Evolutionary conservation across 2,888 invertebrate genomes (phyloP).

Genomic region (Scaptomyza parva): DNA sequence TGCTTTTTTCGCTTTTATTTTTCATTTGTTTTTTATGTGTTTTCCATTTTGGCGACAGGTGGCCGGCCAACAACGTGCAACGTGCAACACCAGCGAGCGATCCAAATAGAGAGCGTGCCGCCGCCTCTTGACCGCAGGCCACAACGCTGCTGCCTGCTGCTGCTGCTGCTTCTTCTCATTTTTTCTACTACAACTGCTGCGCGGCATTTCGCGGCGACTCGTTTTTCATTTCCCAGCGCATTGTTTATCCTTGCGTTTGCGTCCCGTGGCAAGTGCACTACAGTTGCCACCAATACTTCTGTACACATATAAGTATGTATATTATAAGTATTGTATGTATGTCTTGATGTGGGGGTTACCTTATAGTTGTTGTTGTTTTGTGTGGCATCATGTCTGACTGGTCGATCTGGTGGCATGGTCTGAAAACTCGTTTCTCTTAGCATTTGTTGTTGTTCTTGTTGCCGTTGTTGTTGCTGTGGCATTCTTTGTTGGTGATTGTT

Average conservation of each 20-base stretch:
- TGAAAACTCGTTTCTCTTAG: conserved; percentile 69
- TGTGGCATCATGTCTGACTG: conserved; percentile 71
- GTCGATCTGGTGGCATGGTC: conserved; percentile 73
- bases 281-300: conserved; percentile 44
- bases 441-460: conserved; percentile 63
- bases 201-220: conserved; percentile 38
- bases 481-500: conserved; percentile 75
- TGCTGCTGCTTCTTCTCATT: neutral
- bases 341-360: conserved; percentile 66
- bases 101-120: conserved; percentile 57
- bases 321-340: conserved; percentile 13
- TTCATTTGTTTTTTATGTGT: no score
- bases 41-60: conserved; percentile 64
- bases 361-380: conserved; percentile 53
- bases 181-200: neutral
- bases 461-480: conserved; percentile 58
- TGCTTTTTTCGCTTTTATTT: conserved; percentile 56
- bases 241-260: conserved; percentile 47
- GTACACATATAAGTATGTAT: neutral
- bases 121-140: conserved; percentile 57
- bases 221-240: conserved; percentile 42
- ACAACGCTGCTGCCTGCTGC: conserved; percentile 8
- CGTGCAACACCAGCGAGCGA: conserved; percentile 27
- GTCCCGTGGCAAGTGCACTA: conserved; percentile 53
- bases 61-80: conserved; percentile 38